phyloP scores from a whole-genome alignment of 2,797 vertebrate genomes.

The Kryptolebias ocellatus region DNA sequence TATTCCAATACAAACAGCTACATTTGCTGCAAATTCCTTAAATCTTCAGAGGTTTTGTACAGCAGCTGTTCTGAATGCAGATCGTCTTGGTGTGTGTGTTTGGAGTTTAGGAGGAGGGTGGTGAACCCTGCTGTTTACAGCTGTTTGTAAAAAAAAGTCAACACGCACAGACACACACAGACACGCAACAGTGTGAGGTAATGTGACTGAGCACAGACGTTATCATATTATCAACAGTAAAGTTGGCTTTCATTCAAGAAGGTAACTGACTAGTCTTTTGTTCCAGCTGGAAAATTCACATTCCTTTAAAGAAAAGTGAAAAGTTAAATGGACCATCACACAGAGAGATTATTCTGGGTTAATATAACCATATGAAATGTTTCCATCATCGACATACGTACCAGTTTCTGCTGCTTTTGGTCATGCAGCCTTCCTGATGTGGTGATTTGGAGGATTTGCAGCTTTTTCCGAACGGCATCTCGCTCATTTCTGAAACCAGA shows the following conservation, averaged over 20 bases:
- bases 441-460: background rate
- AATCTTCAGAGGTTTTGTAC: background rate
- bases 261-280: background rate
- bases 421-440: background rate
- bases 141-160: conserved; percentile 22
- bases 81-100: background rate
- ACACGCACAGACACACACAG: background rate
- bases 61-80: background rate
- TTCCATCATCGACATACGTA: background rate
- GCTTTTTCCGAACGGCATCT: background rate
- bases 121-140: conserved; percentile 41
- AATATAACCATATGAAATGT: background rate
- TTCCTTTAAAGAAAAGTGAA: conserved; percentile 4
- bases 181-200: conserved; percentile 22
- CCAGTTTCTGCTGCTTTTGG: conserved; percentile 7
- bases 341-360: background rate
- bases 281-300: conserved; percentile 6
- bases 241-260: conserved; percentile 10
- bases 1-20: background rate
- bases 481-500: background rate
- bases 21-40: background rate
- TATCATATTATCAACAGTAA: conserved; percentile 5
- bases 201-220: conserved; percentile 21
- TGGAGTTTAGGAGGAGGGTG: background rate
- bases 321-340: background rate